These are phyloP conservation scores for Hololepta plana DNA, from an alignment of 2,888 invertebrate genomes.

Conservation along the genomic window DNA sequence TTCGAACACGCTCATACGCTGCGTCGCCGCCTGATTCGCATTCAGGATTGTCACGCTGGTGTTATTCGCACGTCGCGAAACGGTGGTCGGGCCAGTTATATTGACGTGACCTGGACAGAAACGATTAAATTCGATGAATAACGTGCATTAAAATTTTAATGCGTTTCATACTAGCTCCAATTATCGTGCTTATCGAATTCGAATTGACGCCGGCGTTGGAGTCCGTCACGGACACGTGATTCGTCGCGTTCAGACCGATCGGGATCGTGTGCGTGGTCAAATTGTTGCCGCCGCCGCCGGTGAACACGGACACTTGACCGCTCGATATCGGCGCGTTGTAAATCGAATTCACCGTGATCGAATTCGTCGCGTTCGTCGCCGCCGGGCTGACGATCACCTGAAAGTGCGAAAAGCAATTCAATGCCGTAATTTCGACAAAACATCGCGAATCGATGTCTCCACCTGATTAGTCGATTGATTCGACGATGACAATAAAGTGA, in stretches of 20 bases:
- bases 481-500: slow-evolving; percentile 19
- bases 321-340: slow-evolving; percentile 21
- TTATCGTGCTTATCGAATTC: slow-evolving; percentile 8
- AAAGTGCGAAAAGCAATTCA: slow-evolving; percentile 3
- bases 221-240: slow-evolving; percentile 20
- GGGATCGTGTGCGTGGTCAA: slow-evolving; percentile 23
- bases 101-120: slow-evolving; percentile 25
- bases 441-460: too few species aligned
- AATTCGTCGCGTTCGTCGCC: slow-evolving; percentile 13
- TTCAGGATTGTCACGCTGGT: slow-evolving; percentile 64
- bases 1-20: slow-evolving; percentile 69
- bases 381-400: slow-evolving; percentile 1
- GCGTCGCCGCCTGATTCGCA: slow-evolving; percentile 27
- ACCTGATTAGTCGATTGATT: too few species aligned
- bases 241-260: slow-evolving; percentile 17
- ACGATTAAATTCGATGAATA: too few species aligned
- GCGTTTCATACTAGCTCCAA: too few species aligned
- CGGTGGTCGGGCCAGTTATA: slow-evolving; percentile 43
- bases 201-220: slow-evolving; percentile 13
- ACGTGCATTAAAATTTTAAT: too few species aligned
- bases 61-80: slow-evolving; percentile 43
- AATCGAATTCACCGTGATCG: slow-evolving; percentile 24
- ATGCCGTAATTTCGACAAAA: too few species aligned
- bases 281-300: slow-evolving; percentile 16
- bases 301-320: slow-evolving; percentile 24